Evolutionary conservation across 2,113 vertebrate genomes (phyloP).

Genomic region (Ammodytes marinus): DNA sequence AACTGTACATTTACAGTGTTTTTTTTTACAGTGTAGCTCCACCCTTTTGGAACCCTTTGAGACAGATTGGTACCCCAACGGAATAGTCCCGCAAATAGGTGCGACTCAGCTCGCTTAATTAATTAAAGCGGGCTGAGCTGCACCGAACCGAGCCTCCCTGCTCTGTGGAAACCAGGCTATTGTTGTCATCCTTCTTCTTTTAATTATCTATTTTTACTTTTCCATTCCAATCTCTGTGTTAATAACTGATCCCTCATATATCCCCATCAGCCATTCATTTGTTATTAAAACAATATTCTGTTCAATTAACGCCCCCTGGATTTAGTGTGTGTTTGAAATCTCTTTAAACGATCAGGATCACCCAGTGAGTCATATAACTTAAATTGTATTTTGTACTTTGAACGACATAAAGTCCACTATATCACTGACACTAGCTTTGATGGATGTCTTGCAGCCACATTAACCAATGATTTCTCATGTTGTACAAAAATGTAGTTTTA

Average conservation of each 20-base stretch:
- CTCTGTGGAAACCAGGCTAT: too few species aligned
- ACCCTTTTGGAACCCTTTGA: too few species aligned
- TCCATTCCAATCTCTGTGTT: constrained; percentile 18
- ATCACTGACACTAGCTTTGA: neutral
- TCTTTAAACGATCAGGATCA: neutral
- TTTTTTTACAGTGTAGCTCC: too few species aligned
- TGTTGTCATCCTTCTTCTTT: neutral
- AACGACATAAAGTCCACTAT: constrained; percentile 1
- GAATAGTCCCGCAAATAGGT: too few species aligned
- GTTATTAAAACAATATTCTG: constrained; percentile 34
- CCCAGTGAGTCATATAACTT: neutral
- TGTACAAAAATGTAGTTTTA: neutral
- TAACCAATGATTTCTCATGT: neutral
- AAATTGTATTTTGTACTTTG: neutral
- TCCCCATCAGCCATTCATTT: constrained; percentile 57
- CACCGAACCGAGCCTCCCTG: too few species aligned
- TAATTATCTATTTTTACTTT: neutral
- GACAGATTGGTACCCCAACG: too few species aligned
- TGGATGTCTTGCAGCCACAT: constrained; percentile 6
- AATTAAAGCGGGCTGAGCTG: too few species aligned
- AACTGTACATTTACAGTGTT: too few species aligned
- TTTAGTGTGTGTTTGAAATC: constrained; percentile 25
- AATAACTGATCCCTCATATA: constrained; percentile 64
- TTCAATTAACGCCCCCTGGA: constrained; percentile 47
- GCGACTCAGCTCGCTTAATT: too few species aligned